Evolutionary conservation across 2,888 invertebrate genomes (phyloP).

Genomic region (Acanthosepion pharaonis): DNA sequence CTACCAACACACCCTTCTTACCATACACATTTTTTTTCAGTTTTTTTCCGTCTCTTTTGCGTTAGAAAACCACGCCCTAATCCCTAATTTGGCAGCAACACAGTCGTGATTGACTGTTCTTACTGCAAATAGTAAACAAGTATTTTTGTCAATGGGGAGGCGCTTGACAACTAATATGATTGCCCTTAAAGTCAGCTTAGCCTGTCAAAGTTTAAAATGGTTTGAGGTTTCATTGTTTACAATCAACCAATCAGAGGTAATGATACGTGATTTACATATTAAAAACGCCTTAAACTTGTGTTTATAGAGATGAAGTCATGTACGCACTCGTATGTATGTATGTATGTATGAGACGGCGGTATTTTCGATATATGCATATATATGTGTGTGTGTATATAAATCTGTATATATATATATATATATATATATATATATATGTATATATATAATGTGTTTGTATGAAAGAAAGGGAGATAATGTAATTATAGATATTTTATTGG

Average conservation of each 20-base stretch:
- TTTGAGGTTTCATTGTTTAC: not conserved
- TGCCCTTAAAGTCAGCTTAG: not conserved
- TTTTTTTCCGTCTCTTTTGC: not conserved
- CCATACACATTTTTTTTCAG: not conserved
- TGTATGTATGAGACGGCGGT: not conserved
- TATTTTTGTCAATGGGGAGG: conserved; percentile 17
- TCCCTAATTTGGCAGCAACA: not conserved
- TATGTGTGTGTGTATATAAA: too few relatives aligned
- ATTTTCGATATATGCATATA: not conserved
- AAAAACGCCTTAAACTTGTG: not conserved
- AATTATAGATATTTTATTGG: too few relatives aligned
- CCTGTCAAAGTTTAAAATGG: conserved; percentile 15
- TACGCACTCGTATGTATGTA: not conserved
- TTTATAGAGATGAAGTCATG: not conserved
- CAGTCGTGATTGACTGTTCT: not conserved
- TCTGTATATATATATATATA: not conserved
- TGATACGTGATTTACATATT: not conserved
- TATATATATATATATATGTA: not conserved
- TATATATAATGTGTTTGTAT: too few relatives aligned
- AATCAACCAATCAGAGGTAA: not conserved
- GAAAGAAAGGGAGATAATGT: too few relatives aligned
- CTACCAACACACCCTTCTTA: not conserved
- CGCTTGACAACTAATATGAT: not conserved
- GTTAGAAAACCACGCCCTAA: not conserved
- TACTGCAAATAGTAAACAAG: not conserved